Base-by-base conservation (phyloP, 2,113 vertebrate genomes). In the Labeo rohita region DNA sequence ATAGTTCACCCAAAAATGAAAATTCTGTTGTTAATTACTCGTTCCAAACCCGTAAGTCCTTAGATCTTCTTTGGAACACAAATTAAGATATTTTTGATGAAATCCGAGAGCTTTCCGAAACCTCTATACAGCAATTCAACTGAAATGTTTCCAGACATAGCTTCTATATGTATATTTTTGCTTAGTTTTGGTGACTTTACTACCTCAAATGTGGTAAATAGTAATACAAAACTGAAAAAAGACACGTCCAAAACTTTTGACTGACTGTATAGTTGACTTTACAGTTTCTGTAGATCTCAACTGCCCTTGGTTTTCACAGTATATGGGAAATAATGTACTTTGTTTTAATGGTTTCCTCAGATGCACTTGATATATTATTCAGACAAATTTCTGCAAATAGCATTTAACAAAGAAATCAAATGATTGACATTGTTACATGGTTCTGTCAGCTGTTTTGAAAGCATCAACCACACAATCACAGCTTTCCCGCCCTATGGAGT, bases 231-330 rank as follows among this genome's bases (percentile, higher is more conserved):
- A 78, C 39, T 39, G 28, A 6, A 9, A 9, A 16, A 3, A 11
- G 15, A 15, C 49, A 18, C 21, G 76, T 78, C 76, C 76, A 77
- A 77, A 16, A 77, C 75, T 34, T 54, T 36, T 18, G 23, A 54
- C 15, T 61, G 52, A 73, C 5, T 13, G 21, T 49, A 36, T 45
- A 45, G 8, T 79, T 59, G 76, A 54, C 28, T 18, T 72, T 72
- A 9, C 72, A 49, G 11, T 23, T 49, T 74, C 45, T 15, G n/a
- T 23, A 45, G 21, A 49, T 10, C 21, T 47, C 6, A 13, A 15
- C 12, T 49, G 11, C 13, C 45, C 43, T 15, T 1, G 6, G 2
- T 74, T 49, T 80, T n/a, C 8, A 65, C 43, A 49, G n/a, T 15
- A 8, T 49, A 75, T 3, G 45, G 6, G 6, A 28, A 23, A 50